Percentiles rank a stretch among this genome's conserved stretches.
phyloP scores from a whole-genome alignment of 1,140 invertebrate species.

The Zaprionus davidi region DNA sequence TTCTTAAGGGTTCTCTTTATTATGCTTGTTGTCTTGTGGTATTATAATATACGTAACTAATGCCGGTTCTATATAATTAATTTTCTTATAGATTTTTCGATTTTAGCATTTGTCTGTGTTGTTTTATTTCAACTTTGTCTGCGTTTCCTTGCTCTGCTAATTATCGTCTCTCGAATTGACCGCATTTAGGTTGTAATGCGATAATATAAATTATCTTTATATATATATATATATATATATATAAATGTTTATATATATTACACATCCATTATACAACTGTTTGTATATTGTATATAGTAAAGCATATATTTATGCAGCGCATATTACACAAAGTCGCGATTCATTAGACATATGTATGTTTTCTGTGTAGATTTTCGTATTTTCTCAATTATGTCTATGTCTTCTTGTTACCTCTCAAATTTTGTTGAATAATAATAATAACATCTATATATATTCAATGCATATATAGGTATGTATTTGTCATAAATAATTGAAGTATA shows the following conservation, averaged over 20 bases:
- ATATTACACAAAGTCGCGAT: conserved; percentile 78
- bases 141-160: conserved; percentile 42
- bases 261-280: conserved; percentile 56
- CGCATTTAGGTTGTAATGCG: conserved; percentile 33
- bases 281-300: conserved; percentile 31
- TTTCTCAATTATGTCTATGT: conserved; percentile 25
- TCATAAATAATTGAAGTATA: conserved; percentile 52
- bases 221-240: conserved; percentile 47
- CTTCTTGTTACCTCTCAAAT: neutral
- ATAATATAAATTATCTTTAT: conserved; percentile 58
- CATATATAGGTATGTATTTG: conserved; percentile 39
- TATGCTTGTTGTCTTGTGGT: conserved; percentile 66
- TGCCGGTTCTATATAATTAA: conserved; percentile 65
- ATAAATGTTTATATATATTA: conserved; percentile 42
- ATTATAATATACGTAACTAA: conserved; percentile 77
- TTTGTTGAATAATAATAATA: conserved; percentile 59
- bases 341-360: conserved; percentile 55
- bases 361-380: conserved; percentile 17
- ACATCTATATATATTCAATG: conserved; percentile 47
- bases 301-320: conserved; percentile 57
- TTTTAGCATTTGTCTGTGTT: conserved; percentile 7
- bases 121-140: conserved; percentile 9
- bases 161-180: conserved; percentile 53
- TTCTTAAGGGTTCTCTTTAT: conserved; percentile 69
- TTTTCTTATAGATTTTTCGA: conserved; percentile 31